These are phyloP conservation scores for Balaenoptera acutorostrata DNA, from an alignment of 2,113 vertebrate genomes.

Conservation along the genomic window DNA sequence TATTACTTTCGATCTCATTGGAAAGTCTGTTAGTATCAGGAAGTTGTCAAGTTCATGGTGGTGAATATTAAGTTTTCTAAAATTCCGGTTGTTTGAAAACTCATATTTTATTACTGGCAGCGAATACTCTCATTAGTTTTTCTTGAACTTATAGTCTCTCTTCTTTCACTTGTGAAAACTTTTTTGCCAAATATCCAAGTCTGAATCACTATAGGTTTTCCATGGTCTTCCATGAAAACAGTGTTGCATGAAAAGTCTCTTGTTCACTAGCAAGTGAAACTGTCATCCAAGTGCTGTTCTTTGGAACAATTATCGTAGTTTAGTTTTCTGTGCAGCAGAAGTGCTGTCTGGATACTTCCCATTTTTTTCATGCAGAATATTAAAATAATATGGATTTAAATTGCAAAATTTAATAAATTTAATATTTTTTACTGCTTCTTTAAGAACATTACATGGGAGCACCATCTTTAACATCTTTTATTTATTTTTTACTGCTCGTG, in stretches of 20 bases:
- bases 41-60: too few species aligned
- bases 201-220: neutral
- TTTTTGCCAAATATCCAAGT: neutral
- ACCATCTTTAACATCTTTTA: neutral
- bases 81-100: too few species aligned
- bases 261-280: neutral
- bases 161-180: too few species aligned
- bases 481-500: neutral
- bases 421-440: neutral
- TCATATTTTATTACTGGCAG: too few species aligned
- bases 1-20: too few species aligned
- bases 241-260: neutral
- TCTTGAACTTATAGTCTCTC: too few species aligned
- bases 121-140: too few species aligned
- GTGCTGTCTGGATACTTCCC: rapidly evolving
- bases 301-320: neutral
- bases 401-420: neutral
- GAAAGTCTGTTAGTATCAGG: too few species aligned
- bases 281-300: neutral
- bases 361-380: neutral
- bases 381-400: neutral
- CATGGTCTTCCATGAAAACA: neutral
- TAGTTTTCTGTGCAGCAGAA: neutral
- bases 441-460: neutral
- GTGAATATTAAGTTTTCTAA: too few species aligned